Conservation (phyloP, 1,140 invertebrate species). For the Zaprionus taronus region DNA sequence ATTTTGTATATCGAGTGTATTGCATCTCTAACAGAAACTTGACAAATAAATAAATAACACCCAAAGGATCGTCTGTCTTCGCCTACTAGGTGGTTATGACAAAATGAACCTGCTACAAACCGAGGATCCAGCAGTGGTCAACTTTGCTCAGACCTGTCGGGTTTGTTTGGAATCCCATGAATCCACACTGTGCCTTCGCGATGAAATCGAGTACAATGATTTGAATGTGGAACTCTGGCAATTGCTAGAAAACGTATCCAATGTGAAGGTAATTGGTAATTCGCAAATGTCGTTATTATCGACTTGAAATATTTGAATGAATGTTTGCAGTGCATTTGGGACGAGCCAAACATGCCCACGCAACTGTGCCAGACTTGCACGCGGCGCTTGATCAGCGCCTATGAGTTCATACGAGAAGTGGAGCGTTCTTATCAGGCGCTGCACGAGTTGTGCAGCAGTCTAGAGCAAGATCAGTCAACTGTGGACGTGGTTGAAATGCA, state of each 20-base stretch:
- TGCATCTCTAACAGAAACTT: neutral
- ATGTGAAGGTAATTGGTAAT: slow-evolving; percentile 53
- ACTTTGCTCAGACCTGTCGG: slow-evolving; percentile 50
- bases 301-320: neutral
- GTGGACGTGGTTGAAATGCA: neutral
- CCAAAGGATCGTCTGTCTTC: neutral
- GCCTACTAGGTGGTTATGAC: slow-evolving; percentile 5
- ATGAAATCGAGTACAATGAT: slow-evolving; percentile 67
- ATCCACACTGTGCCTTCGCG: slow-evolving; percentile 48
- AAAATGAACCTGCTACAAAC: slow-evolving; percentile 23
- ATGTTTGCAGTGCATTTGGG: slow-evolving; percentile 25
- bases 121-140: slow-evolving; percentile 1
- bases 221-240: slow-evolving; percentile 60
- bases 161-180: slow-evolving; percentile 61
- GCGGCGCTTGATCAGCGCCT: slow-evolving; percentile 57
- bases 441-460: slow-evolving; percentile 27
- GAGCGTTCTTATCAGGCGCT: slow-evolving; percentile 58
- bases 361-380: slow-evolving; percentile 66
- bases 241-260: slow-evolving; percentile 58
- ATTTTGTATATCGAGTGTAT: neutral
- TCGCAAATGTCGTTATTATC: neutral
- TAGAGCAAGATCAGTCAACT: neutral
- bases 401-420: slow-evolving; percentile 66
- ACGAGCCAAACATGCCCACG: slow-evolving; percentile 49
- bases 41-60: slow-evolving; percentile 22